Evolutionary conservation across 1,140 invertebrate species (phyloP), one percentile per base, ranked within the genome.

Genomic region (Drosophila bocqueti): DNA sequence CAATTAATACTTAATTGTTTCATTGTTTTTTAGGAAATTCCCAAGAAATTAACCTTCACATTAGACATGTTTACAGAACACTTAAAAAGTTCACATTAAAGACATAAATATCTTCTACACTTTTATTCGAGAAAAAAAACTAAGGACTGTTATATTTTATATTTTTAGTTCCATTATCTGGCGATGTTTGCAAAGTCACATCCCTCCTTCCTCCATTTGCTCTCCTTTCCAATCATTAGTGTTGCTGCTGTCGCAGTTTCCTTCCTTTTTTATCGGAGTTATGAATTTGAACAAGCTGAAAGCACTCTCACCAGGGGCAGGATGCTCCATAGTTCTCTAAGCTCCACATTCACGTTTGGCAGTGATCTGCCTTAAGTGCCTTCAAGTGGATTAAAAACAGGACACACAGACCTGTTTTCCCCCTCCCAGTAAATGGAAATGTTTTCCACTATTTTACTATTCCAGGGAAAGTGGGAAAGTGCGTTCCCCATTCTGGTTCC

Each of bases 381-480:
- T 78, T 73, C 67, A 83, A 87, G 84, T 83, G 83, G 76, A 87
- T 87, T 87, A 87, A 87, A 87, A 87, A 83, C 73, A 87, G 74
- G 76, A 72, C 68, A 61, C 59, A 64, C 45, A 21, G 40, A 40
- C 40, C 50, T 46, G 49, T 62, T 34, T 43, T 13, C 24, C 29
- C 43, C n/a, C 31, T n/a, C 24, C 47, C 13, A 34, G 24, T 24
- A 24, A 84, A 77, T 80, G 81, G 67, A 84, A 81, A 77, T 81
- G 67, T 62, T 81, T 85, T 73, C 62, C 73, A 85, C 67, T 60
- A 68, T 81, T 76, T 83, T 76, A 65, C 61, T 34, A 43, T 65
- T 64, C 40, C 45, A 38, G 34, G 7, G 2, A 36, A 36, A 36
- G 4, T 36, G 54, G 62, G 31, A 76, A 46, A 76, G 52, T 55